phyloP scores from a whole-genome alignment of 2,797 vertebrate species.

The Darevskia nairensis region DNA sequence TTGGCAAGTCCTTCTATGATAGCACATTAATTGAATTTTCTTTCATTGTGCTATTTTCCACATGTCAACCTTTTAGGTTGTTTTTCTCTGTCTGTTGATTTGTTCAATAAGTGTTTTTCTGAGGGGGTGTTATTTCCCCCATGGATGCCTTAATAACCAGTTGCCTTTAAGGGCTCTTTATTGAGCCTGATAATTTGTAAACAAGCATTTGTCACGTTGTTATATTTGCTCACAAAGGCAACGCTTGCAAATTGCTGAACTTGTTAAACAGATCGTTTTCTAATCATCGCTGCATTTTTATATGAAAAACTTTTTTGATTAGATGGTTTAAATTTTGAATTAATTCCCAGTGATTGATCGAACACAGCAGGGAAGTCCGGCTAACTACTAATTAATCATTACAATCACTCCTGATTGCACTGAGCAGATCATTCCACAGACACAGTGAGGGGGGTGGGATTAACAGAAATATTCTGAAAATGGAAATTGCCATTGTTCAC shows the following conservation, averaged over 20 bases:
- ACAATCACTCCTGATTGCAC: conserved; percentile 6
- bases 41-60: background rate
- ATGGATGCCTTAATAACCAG: background rate
- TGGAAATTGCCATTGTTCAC: no score
- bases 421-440: background rate
- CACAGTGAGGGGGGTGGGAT: background rate
- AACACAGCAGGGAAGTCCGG: background rate
- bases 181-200: background rate
- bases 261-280: conserved; percentile 17
- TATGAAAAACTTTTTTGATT: background rate
- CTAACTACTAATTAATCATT: background rate
- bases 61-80: background rate
- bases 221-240: background rate
- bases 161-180: background rate
- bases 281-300: background rate
- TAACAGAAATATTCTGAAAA: background rate
- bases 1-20: background rate
- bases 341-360: background rate
- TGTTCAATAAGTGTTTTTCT: background rate
- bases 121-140: background rate
- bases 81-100: background rate
- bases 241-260: background rate
- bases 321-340: conserved; percentile 3
- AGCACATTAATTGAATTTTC: background rate
- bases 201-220: background rate